A percentile compares a stretch with the other conserved stretches of the same genome.
These are phyloP conservation scores for Cerastoderma edule DNA, from an alignment of 2,888 invertebrate genomes.

Conservation along the genomic window DNA sequence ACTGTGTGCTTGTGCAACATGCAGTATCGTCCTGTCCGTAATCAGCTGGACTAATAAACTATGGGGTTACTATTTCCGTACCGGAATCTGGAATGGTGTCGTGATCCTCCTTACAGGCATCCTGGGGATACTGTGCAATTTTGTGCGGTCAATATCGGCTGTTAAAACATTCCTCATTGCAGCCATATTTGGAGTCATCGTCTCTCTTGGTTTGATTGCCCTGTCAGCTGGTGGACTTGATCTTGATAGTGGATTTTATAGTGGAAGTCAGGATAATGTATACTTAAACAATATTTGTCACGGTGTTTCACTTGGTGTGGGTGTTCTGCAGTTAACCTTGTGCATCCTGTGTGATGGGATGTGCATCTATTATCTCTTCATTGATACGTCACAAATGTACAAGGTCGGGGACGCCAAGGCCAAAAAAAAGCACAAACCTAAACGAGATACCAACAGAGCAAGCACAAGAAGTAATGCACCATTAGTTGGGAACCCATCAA, in stretches of 20 bases:
- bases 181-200: constrained; percentile 65
- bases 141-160: constrained; percentile 62
- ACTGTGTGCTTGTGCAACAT: constrained; percentile 72
- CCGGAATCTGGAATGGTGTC: constrained; percentile 79
- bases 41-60: constrained; percentile 71
- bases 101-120: constrained; percentile 69
- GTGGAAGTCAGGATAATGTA: constrained; percentile 34
- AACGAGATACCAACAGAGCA: constrained; percentile 15
- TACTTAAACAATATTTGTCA: constrained; percentile 70
- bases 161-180: constrained; percentile 71
- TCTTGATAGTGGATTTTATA: constrained; percentile 72
- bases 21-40: constrained; percentile 72
- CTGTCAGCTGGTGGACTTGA: constrained; percentile 76
- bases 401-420: not conserved
- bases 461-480: constrained; percentile 35
- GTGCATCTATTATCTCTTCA: constrained; percentile 70
- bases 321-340: constrained; percentile 66
- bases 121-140: constrained; percentile 69
- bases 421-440: constrained; percentile 13
- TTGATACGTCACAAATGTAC: constrained; percentile 40
- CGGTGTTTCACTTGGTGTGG: constrained; percentile 68
- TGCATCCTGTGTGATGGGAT: constrained; percentile 69
- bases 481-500: constrained; percentile 27
- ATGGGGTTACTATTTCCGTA: constrained; percentile 77
- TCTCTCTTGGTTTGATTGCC: constrained; percentile 71